These are phyloP conservation scores for Vultur gryphus DNA, from an alignment of 2,797 vertebrate genomes.

Conservation along the genomic window DNA sequence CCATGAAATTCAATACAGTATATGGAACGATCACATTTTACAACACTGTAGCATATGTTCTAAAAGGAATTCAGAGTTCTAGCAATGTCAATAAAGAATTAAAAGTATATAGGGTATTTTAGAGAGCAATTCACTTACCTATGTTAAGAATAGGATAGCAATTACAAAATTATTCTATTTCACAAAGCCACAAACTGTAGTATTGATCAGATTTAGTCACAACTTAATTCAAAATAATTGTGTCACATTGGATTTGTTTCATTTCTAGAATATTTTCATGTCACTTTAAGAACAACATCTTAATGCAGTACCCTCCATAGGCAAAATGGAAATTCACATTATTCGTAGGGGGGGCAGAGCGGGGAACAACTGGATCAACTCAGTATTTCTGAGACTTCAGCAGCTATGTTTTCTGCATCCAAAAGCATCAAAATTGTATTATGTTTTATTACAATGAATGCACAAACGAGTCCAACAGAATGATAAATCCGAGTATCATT, in stretches of 20 bases:
- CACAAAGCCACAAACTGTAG: neutral
- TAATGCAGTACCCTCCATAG: neutral
- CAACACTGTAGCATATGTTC: neutral
- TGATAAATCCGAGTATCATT: neutral
- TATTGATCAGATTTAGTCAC: neutral
- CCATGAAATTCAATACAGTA: neutral
- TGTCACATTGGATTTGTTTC: neutral
- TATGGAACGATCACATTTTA: neutral
- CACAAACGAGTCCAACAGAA: conserved; percentile 1
- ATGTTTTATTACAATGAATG: conserved; percentile 5
- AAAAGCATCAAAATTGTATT: neutral
- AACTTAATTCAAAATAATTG: neutral
- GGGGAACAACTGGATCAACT: neutral
- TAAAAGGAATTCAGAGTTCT: neutral
- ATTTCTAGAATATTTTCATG: neutral
- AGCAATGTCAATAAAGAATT: neutral
- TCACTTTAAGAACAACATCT: neutral
- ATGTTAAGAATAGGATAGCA: neutral
- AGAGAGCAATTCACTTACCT: neutral
- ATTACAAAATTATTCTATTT: neutral
- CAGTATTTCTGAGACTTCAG: conserved; percentile 4
- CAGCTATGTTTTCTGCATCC: neutral
- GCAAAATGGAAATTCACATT: neutral
- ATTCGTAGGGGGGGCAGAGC: neutral
- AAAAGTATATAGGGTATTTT: neutral